A percentile compares a stretch with the other conserved stretches of the same genome.
These are phyloP conservation scores for Bilobella aurantiaca DNA, from an alignment of 1,140 invertebrate genomes.

Conservation along the genomic window DNA sequence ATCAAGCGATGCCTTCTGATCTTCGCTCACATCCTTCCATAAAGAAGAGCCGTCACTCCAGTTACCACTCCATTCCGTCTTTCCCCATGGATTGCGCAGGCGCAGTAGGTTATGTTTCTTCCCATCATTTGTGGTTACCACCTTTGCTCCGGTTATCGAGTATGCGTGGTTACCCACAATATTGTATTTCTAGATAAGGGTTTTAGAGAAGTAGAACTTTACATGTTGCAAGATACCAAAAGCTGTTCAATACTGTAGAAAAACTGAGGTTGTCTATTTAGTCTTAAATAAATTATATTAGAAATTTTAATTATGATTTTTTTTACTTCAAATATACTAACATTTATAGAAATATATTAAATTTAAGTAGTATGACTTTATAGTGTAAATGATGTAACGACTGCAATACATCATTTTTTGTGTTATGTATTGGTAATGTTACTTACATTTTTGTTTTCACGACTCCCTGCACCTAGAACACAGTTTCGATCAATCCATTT, in stretches of 20 bases:
- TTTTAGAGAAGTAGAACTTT: no score
- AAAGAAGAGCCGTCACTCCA: slow-evolving; percentile 78
- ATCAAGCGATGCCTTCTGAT: slow-evolving; percentile 62
- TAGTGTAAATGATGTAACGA: background rate
- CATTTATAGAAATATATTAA: no score
- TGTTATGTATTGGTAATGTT: no score
- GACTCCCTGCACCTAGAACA: background rate
- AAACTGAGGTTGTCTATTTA: no score
- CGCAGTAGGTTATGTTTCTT: slow-evolving; percentile 44
- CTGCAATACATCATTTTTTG: background rate
- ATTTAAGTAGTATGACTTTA: background rate
- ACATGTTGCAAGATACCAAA: no score
- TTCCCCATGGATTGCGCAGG: slow-evolving; percentile 95
- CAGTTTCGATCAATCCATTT: background rate
- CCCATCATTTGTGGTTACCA: background rate
- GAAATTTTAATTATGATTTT: no score
- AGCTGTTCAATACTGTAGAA: no score
- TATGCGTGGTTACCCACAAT: background rate
- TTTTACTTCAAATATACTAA: no score
- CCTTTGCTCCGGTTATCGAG: background rate
- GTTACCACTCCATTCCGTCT: slow-evolving; percentile 92
- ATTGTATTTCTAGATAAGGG: no score
- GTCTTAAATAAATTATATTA: no score
- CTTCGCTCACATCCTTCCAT: slow-evolving; percentile 59
- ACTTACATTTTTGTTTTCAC: background rate